Conservation (phyloP, 2,888 invertebrate species). For the Anorthoa munda region DNA sequence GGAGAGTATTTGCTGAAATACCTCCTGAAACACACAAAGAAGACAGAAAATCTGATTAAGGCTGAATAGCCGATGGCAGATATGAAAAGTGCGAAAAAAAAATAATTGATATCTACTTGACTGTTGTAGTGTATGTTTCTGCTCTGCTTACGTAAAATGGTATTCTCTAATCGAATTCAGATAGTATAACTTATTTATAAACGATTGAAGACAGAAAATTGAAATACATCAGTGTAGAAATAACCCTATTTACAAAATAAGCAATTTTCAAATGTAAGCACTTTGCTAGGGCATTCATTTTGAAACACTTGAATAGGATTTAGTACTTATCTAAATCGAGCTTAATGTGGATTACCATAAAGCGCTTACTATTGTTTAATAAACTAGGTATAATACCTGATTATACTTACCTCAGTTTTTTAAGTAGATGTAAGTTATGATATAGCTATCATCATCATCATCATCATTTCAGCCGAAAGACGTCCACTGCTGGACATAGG, state of each 20-base stretch:
- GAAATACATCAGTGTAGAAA: neutral
- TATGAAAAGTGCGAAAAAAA: no score
- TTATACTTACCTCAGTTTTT: neutral
- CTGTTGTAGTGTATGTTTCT: neutral
- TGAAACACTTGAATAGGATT: neutral
- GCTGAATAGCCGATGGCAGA: no score
- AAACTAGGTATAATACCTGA: neutral
- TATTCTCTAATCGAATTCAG: neutral
- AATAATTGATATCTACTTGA: no score
- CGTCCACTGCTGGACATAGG: no score
- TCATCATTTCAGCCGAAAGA: no score
- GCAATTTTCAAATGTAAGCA: slow-evolving; percentile 8
- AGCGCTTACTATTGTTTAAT: neutral
- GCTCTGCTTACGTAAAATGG: neutral
- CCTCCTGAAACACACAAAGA: no score
- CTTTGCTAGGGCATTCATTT: neutral
- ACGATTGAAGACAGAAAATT: neutral
- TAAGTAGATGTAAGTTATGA: no score
- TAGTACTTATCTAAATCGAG: neutral
- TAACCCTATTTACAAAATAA: neutral
- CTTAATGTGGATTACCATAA: neutral
- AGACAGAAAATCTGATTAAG: no score
- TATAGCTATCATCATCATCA: no score
- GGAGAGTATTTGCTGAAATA: no score
- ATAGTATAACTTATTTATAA: neutral